Base-by-base conservation (phyloP, 1,140 invertebrate species). In the Ptiloglossa arizonensis region DNA sequence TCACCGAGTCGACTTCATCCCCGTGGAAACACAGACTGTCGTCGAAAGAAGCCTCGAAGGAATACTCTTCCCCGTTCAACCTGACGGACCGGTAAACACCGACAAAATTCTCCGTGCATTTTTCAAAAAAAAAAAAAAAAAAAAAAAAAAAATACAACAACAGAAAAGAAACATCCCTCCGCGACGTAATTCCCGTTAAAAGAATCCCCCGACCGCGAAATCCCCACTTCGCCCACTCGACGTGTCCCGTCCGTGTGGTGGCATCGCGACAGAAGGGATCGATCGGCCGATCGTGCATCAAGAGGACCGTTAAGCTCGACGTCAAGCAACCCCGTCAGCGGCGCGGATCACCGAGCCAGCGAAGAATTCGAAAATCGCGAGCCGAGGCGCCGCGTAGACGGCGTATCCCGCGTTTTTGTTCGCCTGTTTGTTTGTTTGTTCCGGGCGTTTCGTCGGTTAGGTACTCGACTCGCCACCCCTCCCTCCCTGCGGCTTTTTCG, bases 361-460 rank as follows among this genome's bases (percentile, higher is more conserved):
- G 54, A 69, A 48, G 80, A 83, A 88, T 87, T 89, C 81, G 87
- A 89, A 89, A 89, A 87, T 90, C 83, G 79, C 80, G 79, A 84
- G 68, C 63, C 0, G 78, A 78, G 89, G 88, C 89, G 90, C 89
- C 89, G 83, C 80, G 82, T 70, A 90, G 90, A 88, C 90, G 89
- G 89, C 87, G 85, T 54, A 79, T 76, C 35, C 79, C n/a, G 68
- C 64, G 27, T 83, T 87, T 87, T 86, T 82, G 63, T 86, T 90
- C 88, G 84, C 72, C 83, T 78, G 86, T 82, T 87, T 89, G 88
- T 87, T 87, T 89, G 89, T 90, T 90, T 89, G 88, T 89, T 89
- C 88, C 87, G 88, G 84, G 87, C 88, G 88, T 85, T 85, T 87
- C 87, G 87, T 76, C 87, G 82, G 80, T 87, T 79, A 67, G 82